Evolutionary conservation across 92 coral and sea anemone species (phyloP), one percentile per base, ranked within the genome.

Genomic region (Actinernus sp.): DNA sequence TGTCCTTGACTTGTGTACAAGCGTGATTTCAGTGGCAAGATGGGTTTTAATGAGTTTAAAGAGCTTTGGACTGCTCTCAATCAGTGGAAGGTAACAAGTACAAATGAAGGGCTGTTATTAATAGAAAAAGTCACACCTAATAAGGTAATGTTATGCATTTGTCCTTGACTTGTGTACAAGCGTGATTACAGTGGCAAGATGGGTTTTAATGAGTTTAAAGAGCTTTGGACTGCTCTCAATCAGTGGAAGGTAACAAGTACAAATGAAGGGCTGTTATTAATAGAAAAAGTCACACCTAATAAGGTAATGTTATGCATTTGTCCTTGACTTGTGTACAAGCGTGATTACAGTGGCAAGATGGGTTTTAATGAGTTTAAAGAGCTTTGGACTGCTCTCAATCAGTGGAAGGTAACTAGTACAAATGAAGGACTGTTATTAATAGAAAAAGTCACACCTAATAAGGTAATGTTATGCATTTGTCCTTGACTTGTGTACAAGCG

Each of bases 231-330:
- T 7, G 95, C 85, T n/a, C 88, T 95, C 18, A 76, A 84, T 49
- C 93, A 87, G 36, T 95, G 99, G 99, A 95, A 91, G 91, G 99
- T 95, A 73, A n/a, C n/a, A n/a, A n/a, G n/a, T n/a, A n/a, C n/a
- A n/a, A n/a, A n/a, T n/a, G n/a, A n/a, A n/a, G n/a, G n/a, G n/a
- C n/a, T n/a, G n/a, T n/a, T n/a, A n/a, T n/a, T n/a, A n/a, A n/a
- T n/a, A n/a, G n/a, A n/a, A n/a, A n/a, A n/a, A n/a, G n/a, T n/a
- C n/a, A n/a, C n/a, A n/a, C n/a, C n/a, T n/a, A n/a, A n/a, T n/a
- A n/a, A n/a, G n/a, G n/a, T n/a, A n/a, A n/a, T 21, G 11, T 4
- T 26, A 20, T 24, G 9, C 2, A 7, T 28, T 60, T 47, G 16
- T 54, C 84, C 84, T 68, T 78, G 30, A 78, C 78, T 7, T 30